Evolutionary conservation across 1,140 invertebrate genomes (phyloP).

Genomic region (Metaphire vulgaris): DNA sequence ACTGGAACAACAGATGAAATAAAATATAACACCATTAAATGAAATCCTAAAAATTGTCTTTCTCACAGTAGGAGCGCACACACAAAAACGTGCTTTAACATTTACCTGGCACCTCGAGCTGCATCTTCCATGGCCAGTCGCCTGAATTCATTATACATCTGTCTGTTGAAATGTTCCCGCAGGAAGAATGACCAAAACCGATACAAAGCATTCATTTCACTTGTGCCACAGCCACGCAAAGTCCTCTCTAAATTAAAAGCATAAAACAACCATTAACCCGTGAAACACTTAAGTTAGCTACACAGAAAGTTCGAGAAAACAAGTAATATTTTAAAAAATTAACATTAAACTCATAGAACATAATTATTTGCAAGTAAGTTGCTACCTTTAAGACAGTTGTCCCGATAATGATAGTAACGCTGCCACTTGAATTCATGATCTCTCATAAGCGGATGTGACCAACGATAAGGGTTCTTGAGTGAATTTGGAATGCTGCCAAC

Average conservation of each 20-base stretch:
- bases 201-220: slow-evolving; percentile 95
- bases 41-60: too few species aligned
- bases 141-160: slow-evolving; percentile 96
- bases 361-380: slow-evolving; percentile 58
- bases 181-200: slow-evolving; percentile 99
- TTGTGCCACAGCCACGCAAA: slow-evolving; percentile 76
- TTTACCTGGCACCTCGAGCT: slow-evolving; percentile 74
- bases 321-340: neutral
- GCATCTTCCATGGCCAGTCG: slow-evolving; percentile 86
- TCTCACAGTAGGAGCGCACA: too few species aligned
- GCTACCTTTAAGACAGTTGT: slow-evolving; percentile 48
- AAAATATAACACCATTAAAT: too few species aligned
- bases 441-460: slow-evolving; percentile 3
- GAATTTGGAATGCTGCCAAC: neutral
- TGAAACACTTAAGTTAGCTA: neutral
- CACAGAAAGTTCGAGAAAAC: neutral
- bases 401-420: slow-evolving; percentile 12
- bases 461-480: neutral
- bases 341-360: slow-evolving; percentile 38
- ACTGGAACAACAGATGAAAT: too few species aligned
- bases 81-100: too few species aligned
- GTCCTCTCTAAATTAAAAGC: slow-evolving; percentile 57
- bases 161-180: slow-evolving; percentile 93
- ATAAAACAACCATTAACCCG: neutral
- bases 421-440: slow-evolving; percentile 16